Base-by-base conservation (phyloP, 2,113 vertebrate species). In the Eptatretus burgeri region DNA sequence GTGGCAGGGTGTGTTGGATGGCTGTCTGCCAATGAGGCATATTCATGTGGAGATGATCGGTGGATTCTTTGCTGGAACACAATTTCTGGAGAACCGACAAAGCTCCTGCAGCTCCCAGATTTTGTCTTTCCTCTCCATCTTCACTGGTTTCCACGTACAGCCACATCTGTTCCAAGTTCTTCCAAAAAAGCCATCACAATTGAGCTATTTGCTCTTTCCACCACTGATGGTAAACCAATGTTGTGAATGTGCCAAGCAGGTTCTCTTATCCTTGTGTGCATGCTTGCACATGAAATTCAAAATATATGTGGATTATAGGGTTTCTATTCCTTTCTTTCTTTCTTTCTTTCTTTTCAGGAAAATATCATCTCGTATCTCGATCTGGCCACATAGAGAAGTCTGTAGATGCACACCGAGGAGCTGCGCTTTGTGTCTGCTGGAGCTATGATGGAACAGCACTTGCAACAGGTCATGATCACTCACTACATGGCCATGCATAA, bases 11-110 rank as follows among this genome's bases (percentile, higher is more conserved):
- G 86, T 66, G 80, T 93, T 53, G 85, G 86, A 3, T 96, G 91
- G 91, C 85, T 82, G 2, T 80, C 81, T 19, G 82, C 86, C 13
- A 89, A 98, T 4, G 88, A 96, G 66, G 69, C 95, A 8, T 93
- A 80, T 71, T 93, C 91, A 1, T 94, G 84, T 71, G 81, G 88
- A 2, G 88, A 98, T 64, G 91, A 98, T 67, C 87, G 91, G 71
- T 83, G 88, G 64, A 76, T 95, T 20, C 71, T 96, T 65, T 83
- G 72, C 14, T 96, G 91, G 91, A 93, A 85, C 75, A 74, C 91
- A 56, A 67, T 89, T 69, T 83, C 75, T 14, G 75, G 72, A 64
- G 91, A 93, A 67, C 83, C 84, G 16, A 73, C 68, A 11, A 76
- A 78, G 1, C 75, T 91, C 51, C 78, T 84, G 63, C 80, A 72